Evolutionary conservation across 2,113 vertebrate genomes (phyloP).

Genomic region (Labrus mixtus): DNA sequence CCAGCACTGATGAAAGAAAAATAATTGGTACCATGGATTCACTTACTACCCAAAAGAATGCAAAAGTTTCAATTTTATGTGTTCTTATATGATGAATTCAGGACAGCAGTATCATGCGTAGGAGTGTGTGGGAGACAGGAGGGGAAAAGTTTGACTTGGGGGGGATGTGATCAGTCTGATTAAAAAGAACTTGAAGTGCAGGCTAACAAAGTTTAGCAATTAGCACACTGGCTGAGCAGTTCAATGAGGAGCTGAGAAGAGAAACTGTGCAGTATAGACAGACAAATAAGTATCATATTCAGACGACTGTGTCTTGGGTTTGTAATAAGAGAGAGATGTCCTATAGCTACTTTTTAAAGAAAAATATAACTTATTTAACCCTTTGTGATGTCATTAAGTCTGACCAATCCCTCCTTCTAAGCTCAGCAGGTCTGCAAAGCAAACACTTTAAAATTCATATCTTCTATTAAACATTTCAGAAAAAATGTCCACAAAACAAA

Average conservation of each 20-base stretch:
- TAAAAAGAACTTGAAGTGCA: neutral
- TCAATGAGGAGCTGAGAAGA: neutral
- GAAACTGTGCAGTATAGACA: neutral
- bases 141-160: conserved; percentile 6
- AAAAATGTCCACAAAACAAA: too few relatives aligned
- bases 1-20: conserved; percentile 6
- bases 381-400: neutral
- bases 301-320: neutral
- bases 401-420: too few relatives aligned
- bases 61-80: neutral
- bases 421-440: neutral
- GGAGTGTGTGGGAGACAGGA: conserved; percentile 5
- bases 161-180: neutral
- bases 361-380: neutral
- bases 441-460: neutral
- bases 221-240: neutral
- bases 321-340: neutral
- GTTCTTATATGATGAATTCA: neutral
- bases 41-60: conserved; percentile 1
- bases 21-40: conserved; percentile 17
- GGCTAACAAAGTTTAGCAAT: conserved; percentile 1
- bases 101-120: conserved; percentile 5
- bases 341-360: neutral
- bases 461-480: too few relatives aligned
- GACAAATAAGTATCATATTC: neutral